Percentiles rank a stretch among this genome's conserved stretches.
Conservation (phyloP, 2,797 vertebrate species). For the Tragopan temminckii region DNA sequence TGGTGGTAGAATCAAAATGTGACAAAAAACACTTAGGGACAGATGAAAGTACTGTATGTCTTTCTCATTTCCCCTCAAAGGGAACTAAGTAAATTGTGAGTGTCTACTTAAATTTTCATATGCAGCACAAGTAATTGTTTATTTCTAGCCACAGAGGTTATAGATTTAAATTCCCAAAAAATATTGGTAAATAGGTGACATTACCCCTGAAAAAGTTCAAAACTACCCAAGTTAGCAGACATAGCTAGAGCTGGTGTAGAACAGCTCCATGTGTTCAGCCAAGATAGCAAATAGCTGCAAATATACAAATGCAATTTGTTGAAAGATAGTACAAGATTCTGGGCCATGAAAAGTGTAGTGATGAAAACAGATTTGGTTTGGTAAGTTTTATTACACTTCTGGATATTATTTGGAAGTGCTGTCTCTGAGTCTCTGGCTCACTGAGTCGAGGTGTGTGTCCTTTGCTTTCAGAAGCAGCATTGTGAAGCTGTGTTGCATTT, state of each 20-base stretch:
- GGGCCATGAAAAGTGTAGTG: not conserved
- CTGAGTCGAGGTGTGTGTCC: not conserved
- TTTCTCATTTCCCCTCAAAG: not conserved
- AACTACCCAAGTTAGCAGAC: not conserved
- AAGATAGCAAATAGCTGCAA: not conserved
- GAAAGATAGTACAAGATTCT: not conserved
- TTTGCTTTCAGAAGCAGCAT: not conserved
- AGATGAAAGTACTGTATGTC: conserved; percentile 29
- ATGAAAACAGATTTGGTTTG: not conserved
- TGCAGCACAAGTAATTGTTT: not conserved
- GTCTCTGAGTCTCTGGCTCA: not conserved
- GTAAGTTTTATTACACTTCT: not conserved
- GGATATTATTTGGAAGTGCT: not conserved
- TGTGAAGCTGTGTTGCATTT: not conserved
- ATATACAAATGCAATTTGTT: not conserved
- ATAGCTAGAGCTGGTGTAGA: not conserved
- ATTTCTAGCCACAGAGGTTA: not conserved
- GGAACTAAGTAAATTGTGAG: conserved; percentile 44
- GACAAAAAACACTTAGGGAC: conserved; percentile 71
- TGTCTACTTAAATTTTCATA: conserved; percentile 59
- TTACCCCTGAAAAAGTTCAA: not conserved
- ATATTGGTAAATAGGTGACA: not conserved
- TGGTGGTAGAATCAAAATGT: conserved; percentile 46
- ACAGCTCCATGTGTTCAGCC: not conserved
- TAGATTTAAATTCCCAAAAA: not conserved